A percentile compares a stretch with the other conserved stretches of the same genome.
Evolutionary conservation across 2,888 invertebrate species (phyloP).

Genomic region (Polietes domitor): DNA sequence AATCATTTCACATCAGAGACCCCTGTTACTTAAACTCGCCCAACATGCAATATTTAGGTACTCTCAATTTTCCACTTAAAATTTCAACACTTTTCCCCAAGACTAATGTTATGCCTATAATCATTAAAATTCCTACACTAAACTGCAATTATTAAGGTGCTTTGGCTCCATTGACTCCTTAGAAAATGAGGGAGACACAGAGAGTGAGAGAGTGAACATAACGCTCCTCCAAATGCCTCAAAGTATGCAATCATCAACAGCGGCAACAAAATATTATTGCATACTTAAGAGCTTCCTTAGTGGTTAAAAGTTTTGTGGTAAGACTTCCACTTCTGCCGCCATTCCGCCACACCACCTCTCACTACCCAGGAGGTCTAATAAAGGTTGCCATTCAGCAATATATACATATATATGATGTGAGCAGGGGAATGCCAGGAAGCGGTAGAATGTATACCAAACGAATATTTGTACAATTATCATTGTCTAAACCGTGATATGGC

Average conservation of each 20-base stretch:
- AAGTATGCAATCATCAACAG: constrained; percentile 65
- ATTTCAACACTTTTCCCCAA: constrained; percentile 58
- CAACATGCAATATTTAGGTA: constrained; percentile 63
- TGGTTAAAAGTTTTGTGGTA: constrained; percentile 57
- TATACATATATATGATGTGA: too few relatives aligned
- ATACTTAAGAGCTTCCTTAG: constrained; percentile 65
- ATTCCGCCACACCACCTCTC: too few relatives aligned
- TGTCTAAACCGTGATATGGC: constrained; percentile 55
- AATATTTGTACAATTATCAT: constrained; percentile 63
- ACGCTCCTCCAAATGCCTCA: constrained; percentile 31
- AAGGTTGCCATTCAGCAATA: background rate
- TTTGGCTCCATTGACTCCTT: background rate
- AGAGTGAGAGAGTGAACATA: too few relatives aligned
- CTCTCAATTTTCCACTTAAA: constrained; percentile 57
- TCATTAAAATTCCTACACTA: constrained; percentile 37
- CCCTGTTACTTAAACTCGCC: constrained; percentile 21
- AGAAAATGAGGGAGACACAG: background rate
- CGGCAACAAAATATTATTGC: constrained; percentile 63
- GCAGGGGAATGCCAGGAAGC: too few relatives aligned
- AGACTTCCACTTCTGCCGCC: background rate
- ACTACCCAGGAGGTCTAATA: too few relatives aligned
- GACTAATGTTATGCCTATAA: constrained; percentile 41
- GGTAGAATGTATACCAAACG: constrained; percentile 26
- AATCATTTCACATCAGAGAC: constrained; percentile 7
- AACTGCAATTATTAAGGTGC: constrained; percentile 1